Base-by-base conservation (phyloP, 92 coral and sea anemone species). In the Porites divaricata region DNA sequence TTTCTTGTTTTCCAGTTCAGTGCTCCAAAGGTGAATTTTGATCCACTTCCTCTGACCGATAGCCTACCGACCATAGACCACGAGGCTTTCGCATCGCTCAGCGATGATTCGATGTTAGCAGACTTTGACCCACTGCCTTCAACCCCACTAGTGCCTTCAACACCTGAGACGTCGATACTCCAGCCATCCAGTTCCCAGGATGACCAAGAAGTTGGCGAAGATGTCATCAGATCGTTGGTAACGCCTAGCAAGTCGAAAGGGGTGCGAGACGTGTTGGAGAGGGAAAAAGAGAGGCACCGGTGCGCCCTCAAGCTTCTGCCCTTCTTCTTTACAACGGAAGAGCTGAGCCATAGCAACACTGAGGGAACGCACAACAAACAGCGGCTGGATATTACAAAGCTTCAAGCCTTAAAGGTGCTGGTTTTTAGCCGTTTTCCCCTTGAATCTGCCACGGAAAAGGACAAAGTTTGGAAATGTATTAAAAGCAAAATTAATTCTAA, bases 21-120 rank as follows among this genome's bases (percentile, higher is more conserved):
- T 63, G 67, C 6, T 22, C n/a, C 67, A 63, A n/a, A 2, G 16
- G 67, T 63, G 67, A 63, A 63, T 63, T 63, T 63, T 63, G 67
- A 63, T 63, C 67, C 67, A 63, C 67, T 63, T 63, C 67, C 67
- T 63, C 67, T 63, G 67, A 63, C 4, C 67, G 67, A 63, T 63
- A 63, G 16, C 67, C 67, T 63, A n/a, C 67, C 67, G 13, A 63
- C 67, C 67, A 63, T 63, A 7, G 67, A 63, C 67, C 67, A 63
- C 4, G 13, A 3, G 67, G 67, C 67, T 63, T 63, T 63, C 9
- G 67, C 67, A 63, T 63, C 67, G 9, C n/a, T 63, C 67, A 4
- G 13, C 67, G 67, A 63, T 63, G 67, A 63, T 63, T n/a, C 67
- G 9, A 63, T 63, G 67, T n/a, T n/a, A n/a, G 67, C 6, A 63